Evolutionary conservation across 2,888 invertebrate genomes (phyloP).

Genomic region (Arge pagana): DNA sequence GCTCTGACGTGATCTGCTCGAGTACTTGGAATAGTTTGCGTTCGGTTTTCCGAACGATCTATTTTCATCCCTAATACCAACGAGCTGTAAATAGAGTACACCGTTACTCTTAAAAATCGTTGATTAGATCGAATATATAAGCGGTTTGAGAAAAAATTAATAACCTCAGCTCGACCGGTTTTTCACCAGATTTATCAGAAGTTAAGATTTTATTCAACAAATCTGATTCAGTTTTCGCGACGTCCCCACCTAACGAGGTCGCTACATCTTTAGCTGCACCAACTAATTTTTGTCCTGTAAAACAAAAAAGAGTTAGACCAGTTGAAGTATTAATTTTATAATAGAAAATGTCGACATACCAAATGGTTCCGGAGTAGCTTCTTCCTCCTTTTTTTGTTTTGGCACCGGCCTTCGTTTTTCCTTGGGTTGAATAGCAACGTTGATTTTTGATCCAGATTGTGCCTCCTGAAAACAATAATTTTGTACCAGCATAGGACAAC

Average conservation of each 20-base stretch:
- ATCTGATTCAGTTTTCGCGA: slow-evolving; percentile 73
- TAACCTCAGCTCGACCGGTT: slow-evolving; percentile 27
- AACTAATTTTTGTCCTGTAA: slow-evolving; percentile 56
- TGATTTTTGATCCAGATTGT: slow-evolving; percentile 26
- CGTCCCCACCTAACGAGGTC: slow-evolving; percentile 68
- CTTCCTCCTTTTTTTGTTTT: background rate
- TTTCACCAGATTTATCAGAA: slow-evolving; percentile 29
- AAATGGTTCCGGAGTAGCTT: slow-evolving; percentile 17
- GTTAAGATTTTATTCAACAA: slow-evolving; percentile 71
- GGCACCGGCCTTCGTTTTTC: background rate
- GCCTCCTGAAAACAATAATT: slow-evolving; percentile 28
- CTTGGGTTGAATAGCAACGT: background rate
- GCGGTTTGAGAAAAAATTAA: slow-evolving; percentile 5
- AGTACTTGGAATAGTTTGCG: slow-evolving; percentile 49
- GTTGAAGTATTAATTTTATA: slow-evolving; percentile 15
- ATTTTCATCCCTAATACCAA: slow-evolving; percentile 79
- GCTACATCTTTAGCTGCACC: slow-evolving; percentile 77
- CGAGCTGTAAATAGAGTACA: slow-evolving; percentile 62
- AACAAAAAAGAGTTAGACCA: slow-evolving; percentile 11
- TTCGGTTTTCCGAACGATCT: slow-evolving; percentile 62
- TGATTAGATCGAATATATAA: background rate
- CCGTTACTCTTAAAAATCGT: slow-evolving; percentile 14
- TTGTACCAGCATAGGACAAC: too few species aligned
- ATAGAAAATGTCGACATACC: too few species aligned
- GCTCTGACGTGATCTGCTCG: slow-evolving; percentile 63